These are phyloP conservation scores for Alsophila aescularia DNA, from an alignment of 2,888 invertebrate species.

Conservation along the genomic window DNA sequence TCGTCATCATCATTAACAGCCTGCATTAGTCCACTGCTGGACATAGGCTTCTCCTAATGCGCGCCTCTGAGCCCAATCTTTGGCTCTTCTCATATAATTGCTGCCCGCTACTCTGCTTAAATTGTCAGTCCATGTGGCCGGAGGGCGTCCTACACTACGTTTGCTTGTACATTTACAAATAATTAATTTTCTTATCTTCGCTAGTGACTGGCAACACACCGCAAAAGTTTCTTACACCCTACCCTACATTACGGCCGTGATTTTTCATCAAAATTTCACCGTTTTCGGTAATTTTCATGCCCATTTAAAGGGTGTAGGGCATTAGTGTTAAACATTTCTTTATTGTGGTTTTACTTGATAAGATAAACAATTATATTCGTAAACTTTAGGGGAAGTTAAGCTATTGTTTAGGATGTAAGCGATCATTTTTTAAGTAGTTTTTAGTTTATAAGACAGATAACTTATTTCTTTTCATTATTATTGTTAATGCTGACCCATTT, in stretches of 20 bases:
- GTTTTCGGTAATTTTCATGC: constrained; percentile 51
- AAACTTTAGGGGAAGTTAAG: not conserved
- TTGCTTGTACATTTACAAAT: too few species aligned
- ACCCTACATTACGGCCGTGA: constrained; percentile 47
- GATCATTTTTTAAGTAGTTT: not conserved
- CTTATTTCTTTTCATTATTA: too few species aligned
- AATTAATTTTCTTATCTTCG: not conserved
- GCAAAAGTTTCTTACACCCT: constrained; percentile 42
- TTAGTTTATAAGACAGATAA: not conserved
- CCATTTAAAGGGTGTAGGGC: constrained; percentile 54
- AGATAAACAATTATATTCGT: constrained; percentile 24
- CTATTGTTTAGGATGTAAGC: not conserved
- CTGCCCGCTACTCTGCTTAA: too few species aligned
- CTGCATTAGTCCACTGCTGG: too few species aligned
- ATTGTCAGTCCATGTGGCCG: too few species aligned
- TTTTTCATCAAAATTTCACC: constrained; percentile 60
- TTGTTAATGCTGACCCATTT: too few species aligned
- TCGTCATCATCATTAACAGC: too few species aligned
- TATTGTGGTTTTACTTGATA: constrained; percentile 29
- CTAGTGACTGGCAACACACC: constrained; percentile 36
- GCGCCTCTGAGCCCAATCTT: too few species aligned
- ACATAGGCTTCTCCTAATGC: too few species aligned
- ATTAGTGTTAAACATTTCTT: constrained; percentile 37
- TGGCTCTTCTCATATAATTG: too few species aligned
- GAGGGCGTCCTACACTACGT: too few species aligned